Percentiles rank a stretch among this genome's conserved stretches.
These are phyloP conservation scores for Watsonalla cultraria DNA, from an alignment of 2,888 invertebrate species.

Conservation along the genomic window DNA sequence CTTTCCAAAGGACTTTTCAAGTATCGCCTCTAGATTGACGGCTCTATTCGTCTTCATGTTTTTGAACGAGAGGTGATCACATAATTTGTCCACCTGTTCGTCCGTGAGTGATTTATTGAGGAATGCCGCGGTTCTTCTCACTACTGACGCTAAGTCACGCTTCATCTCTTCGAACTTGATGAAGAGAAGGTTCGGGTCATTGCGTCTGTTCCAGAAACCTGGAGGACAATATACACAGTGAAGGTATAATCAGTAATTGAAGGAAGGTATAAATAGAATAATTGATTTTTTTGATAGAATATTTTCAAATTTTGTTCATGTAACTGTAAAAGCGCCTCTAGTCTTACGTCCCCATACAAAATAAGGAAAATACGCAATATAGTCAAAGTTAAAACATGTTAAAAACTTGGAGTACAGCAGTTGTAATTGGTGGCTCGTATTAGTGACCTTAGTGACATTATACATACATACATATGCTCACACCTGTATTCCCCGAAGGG, in stretches of 20 bases:
- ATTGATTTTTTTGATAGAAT: too few species aligned
- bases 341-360: too few species aligned
- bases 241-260: neutral
- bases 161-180: conserved; percentile 92
- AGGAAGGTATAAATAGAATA: neutral
- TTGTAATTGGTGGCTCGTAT: too few species aligned
- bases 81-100: conserved; percentile 82
- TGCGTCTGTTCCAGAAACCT: conserved; percentile 84
- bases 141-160: conserved; percentile 81
- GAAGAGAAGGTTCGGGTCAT: conserved; percentile 86
- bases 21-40: conserved; percentile 84
- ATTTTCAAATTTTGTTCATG: too few species aligned
- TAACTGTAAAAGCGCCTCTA: too few species aligned
- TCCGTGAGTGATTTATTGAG: conserved; percentile 82
- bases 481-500: too few species aligned
- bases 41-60: conserved; percentile 90
- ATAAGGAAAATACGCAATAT: neutral
- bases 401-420: too few species aligned
- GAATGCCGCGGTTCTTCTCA: conserved; percentile 85
- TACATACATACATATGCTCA: too few species aligned
- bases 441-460: too few species aligned
- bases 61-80: conserved; percentile 87
- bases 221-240: conserved; percentile 10
- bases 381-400: conserved; percentile 17
- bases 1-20: conserved; percentile 74